Evolutionary conservation across 2,113 vertebrate species (phyloP), one percentile per base, ranked within the genome.

Genomic region (Pseudopipra pipra): DNA sequence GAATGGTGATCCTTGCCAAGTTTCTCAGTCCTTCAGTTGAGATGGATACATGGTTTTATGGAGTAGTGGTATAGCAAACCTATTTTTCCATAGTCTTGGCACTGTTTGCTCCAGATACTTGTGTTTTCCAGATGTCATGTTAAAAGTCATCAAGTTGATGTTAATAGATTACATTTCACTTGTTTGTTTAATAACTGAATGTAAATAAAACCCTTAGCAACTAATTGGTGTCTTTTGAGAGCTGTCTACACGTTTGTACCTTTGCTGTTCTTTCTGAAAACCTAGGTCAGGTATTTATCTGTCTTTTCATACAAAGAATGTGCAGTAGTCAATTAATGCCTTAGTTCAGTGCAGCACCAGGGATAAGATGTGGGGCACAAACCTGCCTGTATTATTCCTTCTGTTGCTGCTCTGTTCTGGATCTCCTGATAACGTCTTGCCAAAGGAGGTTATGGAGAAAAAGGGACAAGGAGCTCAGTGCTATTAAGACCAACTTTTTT

Each of bases 101-200:
- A 4, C 16, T 51, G 14, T 82, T 91, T 54, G 28, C 22, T 86
- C 44, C 1, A 59, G 25, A 1, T 91, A 28, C 12, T 63, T 58
- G 25, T 54, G 7, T 67, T 90, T 84, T 85, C 81, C 54, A 55
- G 20, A 33, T 85, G 59, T 62, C 66, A 6, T 17, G 20, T 2
- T 31, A 67, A 55, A 58, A 85, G 19, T 73, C 63, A 66, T 61
- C 33, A 54, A 51, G 18, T 27, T 81, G 73, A 51, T 0, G 0
- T 85, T 68, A 87, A 54, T 24, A 65, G 49, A 46, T 94, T 47
- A 35, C 43, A 15, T 82, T 96, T 94, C 30, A 59, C 41, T 92
- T 54, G 23, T 68, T 79, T 89, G 21, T 61, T 85, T 82, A 85
- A 39, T 70, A 79, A 37, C 23, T 25, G 54, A 79, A 14, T 6